Percentiles rank a stretch among this genome's conserved stretches.
Evolutionary conservation across 2,113 vertebrate genomes (phyloP).

Genomic region (Rattus norvegicus): GRCr8 NC_086033.1:9947501-9948000

Average conservation of each 20-base stretch:
- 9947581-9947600: not conserved
- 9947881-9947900: not conserved
- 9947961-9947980: not conserved
- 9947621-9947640: not conserved
- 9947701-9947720: not conserved
- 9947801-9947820: not conserved
- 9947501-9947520: not conserved
- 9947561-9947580: not conserved
- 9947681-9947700: not conserved
- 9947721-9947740: not conserved
- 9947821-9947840: not conserved
- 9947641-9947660: not conserved
- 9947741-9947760: not conserved
- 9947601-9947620: not conserved
- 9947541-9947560: not conserved
- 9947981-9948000: not conserved
- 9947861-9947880: not conserved
- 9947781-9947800: not conserved
- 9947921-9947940: not conserved
- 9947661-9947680: not conserved
- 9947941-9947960: not conserved
- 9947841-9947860: not conserved
- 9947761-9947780: not conserved
- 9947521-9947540: not conserved
- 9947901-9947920: not conserved